These are phyloP conservation scores for Dicaeum eximium DNA, from an alignment of 2,113 vertebrate genomes.

Conservation along the genomic window DNA sequence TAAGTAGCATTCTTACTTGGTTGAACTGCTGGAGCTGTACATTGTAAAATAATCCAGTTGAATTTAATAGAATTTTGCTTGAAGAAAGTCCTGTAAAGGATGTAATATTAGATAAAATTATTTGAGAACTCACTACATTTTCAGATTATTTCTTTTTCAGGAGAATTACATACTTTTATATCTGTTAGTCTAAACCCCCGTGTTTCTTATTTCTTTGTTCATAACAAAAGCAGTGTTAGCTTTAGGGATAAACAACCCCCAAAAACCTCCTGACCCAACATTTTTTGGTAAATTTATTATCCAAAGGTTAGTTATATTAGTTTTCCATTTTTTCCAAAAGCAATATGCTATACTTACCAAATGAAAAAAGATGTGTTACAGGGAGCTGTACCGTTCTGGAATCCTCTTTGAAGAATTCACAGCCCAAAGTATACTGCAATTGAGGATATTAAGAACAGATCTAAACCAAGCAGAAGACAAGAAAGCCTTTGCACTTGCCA, in stretches of 20 bases:
- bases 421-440: conserved; percentile 88
- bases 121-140: neutral
- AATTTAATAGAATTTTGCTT: conserved; percentile 81
- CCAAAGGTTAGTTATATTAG: neutral
- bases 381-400: conserved; percentile 76
- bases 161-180: neutral
- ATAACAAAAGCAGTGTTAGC: neutral
- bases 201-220: neutral
- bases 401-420: conserved; percentile 88
- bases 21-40: conserved; percentile 86
- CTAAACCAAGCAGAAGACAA: neutral
- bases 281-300: neutral
- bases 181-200: neutral
- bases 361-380: conserved; percentile 86
- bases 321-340: neutral
- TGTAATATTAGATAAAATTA: neutral
- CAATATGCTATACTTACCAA: conserved; percentile 78
- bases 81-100: conserved; percentile 80
- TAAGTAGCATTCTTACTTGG: conserved; percentile 74
- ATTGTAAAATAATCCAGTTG: conserved; percentile 83
- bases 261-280: neutral
- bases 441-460: conserved; percentile 9
- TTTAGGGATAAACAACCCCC: neutral
- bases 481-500: neutral
- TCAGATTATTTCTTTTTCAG: neutral